phyloP scores from a whole-genome alignment of 2,797 vertebrate genomes.

The Anguilla megastoma region DNA sequence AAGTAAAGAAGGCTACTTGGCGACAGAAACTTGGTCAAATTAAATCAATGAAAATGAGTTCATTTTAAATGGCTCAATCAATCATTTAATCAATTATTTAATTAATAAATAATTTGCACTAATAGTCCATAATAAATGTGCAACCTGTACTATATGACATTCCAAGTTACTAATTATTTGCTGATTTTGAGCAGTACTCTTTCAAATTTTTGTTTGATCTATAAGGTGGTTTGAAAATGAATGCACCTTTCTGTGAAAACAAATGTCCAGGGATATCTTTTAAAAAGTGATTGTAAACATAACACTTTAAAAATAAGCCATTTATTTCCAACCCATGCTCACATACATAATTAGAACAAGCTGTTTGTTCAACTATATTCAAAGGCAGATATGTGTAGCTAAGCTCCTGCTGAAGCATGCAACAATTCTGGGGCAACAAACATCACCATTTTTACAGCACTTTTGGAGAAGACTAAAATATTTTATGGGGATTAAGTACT shows the following conservation, averaged over 20 bases:
- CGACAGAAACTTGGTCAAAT: constrained; percentile 8
- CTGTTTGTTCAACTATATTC: background rate
- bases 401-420: constrained; percentile 13
- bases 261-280: background rate
- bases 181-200: background rate
- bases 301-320: background rate
- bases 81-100: background rate
- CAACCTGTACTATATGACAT: background rate
- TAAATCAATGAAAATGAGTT: constrained; percentile 16
- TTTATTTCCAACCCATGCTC: background rate
- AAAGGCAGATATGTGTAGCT: background rate
- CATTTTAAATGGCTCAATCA: constrained; percentile 9
- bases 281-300: background rate
- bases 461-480: background rate
- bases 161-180: background rate
- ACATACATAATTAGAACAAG: background rate
- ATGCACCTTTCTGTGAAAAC: background rate
- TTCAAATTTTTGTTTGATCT: background rate
- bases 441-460: background rate
- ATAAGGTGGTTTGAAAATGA: background rate
- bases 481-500: background rate
- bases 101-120: background rate
- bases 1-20: constrained; percentile 13
- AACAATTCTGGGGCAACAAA: constrained; percentile 12
- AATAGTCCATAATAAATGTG: background rate